A percentile compares a stretch with the other conserved stretches of the same genome.
These are phyloP conservation scores for Carposina sasakii DNA, from an alignment of 1,140 invertebrate species.

Conservation along the genomic window DNA sequence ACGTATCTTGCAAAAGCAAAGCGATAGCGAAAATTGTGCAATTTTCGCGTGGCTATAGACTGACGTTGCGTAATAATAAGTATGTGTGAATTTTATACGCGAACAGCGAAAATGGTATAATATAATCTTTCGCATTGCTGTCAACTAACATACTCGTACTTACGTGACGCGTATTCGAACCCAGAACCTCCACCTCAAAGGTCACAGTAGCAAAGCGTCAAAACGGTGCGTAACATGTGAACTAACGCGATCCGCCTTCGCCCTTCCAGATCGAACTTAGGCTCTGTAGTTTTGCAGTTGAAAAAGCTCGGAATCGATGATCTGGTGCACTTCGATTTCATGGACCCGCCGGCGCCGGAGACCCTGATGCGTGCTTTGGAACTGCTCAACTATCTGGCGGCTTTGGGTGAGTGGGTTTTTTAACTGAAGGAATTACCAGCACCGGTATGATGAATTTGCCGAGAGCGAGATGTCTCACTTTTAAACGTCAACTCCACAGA, in stretches of 20 bases:
- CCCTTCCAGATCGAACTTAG: conserved; percentile 89
- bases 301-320: conserved; percentile 99
- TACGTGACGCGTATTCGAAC: conserved; percentile 20
- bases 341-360: conserved; percentile 99
- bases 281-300: conserved; percentile 96
- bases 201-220: conserved; percentile 16
- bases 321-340: conserved; percentile 99
- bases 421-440: neutral
- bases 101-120: no score
- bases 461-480: no score
- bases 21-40: no score
- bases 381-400: conserved; percentile 96
- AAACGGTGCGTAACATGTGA: no score
- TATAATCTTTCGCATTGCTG: no score
- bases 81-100: no score
- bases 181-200: neutral
- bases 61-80: no score
- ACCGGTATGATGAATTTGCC: no score
- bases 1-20: no score
- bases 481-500: no score
- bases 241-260: conserved; percentile 45
- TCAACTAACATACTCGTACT: no score
- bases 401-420: conserved; percentile 73
- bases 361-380: conserved; percentile 99
- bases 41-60: no score